Percentiles rank a stretch among this genome's conserved stretches.
phyloP scores from a whole-genome alignment of 2,797 vertebrate genomes.

The Babyrousa celebensis region DNA sequence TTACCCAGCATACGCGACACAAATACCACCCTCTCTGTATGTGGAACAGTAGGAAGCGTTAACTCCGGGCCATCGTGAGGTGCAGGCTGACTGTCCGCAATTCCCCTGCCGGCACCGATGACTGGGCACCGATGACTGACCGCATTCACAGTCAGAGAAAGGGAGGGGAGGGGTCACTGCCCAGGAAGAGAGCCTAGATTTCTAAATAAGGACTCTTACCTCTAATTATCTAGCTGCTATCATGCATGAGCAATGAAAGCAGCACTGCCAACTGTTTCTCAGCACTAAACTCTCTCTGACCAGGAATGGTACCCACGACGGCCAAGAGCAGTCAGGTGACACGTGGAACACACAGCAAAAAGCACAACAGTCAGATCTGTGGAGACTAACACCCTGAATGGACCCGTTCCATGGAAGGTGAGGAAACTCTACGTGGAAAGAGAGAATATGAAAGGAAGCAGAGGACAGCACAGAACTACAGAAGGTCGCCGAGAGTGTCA shows the following conservation, averaged over 20 bases:
- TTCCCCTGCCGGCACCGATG: neutral
- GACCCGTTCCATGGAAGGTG: neutral
- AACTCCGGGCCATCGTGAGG: neutral
- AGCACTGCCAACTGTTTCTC: neutral
- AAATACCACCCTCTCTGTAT: neutral
- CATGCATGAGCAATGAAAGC: neutral
- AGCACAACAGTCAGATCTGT: neutral
- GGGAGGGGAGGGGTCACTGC: neutral
- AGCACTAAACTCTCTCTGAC: neutral
- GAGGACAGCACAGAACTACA: neutral
- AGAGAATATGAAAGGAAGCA: slow-evolving; percentile 2
- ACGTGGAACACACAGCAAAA: neutral
- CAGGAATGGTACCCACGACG: neutral
- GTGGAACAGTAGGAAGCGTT: neutral
- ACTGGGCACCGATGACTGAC: neutral
- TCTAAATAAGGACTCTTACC: neutral
- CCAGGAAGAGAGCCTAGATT: neutral
- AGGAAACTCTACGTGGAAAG: neutral
- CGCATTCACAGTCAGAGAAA: neutral
- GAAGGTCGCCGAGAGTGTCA: neutral
- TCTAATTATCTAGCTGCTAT: neutral
- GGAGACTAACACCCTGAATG: neutral
- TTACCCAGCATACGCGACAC: neutral
- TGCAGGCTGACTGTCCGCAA: neutral
- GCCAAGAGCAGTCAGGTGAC: neutral